Evolutionary conservation across 2,888 invertebrate genomes (phyloP).

Genomic region (Eledona agricola): DNA sequence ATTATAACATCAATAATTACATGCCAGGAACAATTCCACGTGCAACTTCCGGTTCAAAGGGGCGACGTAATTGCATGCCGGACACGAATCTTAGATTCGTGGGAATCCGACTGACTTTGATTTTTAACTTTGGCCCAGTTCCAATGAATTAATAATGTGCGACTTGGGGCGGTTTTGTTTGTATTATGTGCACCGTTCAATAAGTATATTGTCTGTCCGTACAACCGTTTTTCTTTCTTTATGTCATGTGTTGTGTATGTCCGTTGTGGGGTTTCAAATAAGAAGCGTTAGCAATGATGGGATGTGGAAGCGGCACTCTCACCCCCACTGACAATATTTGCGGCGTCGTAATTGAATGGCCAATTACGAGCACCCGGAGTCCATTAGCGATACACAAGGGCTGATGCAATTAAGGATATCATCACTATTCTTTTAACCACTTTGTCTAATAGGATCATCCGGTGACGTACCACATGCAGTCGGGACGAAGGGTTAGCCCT

Average conservation of each 20-base stretch:
- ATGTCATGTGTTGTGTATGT: no score
- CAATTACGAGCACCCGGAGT: slow-evolving; percentile 52
- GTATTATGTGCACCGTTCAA: no score
- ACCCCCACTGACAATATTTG: slow-evolving; percentile 52
- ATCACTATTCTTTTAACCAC: slow-evolving; percentile 31
- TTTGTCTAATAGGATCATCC: slow-evolving; percentile 23
- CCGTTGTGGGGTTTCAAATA: no score
- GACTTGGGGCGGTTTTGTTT: no score
- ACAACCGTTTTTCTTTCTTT: no score
- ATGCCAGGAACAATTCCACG: slow-evolving; percentile 49
- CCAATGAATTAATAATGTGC: slow-evolving; percentile 15
- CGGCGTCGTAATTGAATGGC: slow-evolving; percentile 53
- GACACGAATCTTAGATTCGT: slow-evolving; percentile 58
- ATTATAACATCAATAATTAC: slow-evolving; percentile 50
- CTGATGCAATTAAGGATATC: slow-evolving; percentile 49
- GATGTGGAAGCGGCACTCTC: slow-evolving; percentile 46
- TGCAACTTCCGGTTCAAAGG: slow-evolving; percentile 58
- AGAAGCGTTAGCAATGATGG: slow-evolving; percentile 12
- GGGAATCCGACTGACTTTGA: slow-evolving; percentile 47
- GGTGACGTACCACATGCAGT: slow-evolving; percentile 18
- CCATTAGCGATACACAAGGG: slow-evolving; percentile 48
- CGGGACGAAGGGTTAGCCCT: not conserved
- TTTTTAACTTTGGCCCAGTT: slow-evolving; percentile 37
- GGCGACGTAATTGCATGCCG: slow-evolving; percentile 51
- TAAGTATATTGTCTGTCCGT: no score